Evolutionary conservation across 2,888 invertebrate species (phyloP), one percentile per base, ranked within the genome.

Genomic region (Trilocha varians): DNA sequence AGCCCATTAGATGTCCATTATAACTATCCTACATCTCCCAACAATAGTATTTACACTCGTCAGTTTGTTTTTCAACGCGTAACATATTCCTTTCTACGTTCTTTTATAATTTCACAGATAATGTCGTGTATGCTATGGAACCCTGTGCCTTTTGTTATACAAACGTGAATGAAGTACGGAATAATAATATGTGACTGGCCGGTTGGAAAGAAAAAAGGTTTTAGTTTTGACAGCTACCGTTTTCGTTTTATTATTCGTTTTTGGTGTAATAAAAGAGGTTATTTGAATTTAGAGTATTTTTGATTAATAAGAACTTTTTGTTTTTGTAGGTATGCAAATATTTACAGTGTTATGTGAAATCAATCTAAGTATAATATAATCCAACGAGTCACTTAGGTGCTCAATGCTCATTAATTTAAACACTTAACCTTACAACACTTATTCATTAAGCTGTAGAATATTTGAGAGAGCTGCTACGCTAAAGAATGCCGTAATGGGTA

Each of bases 21-120:
- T 67, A 63, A 67, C 69, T 70, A 78, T 77, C 75, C 73, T 70
- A 78, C 77, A 79, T 72, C 79, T 68, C 67, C 62, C 65, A 65
- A 84, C 82, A 84, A 85, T 79, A 77, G 76, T 85, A 83, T 84
- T 85, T 84, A 84, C 80, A 82, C 83, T 82, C 75, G 84, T 83
- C 82, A 85, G 84, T 83, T 83, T 84, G 83, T 84, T 84, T 83
- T 83, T 82, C 80, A 73, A 70, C 70, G 76, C 73, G 72, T 71
- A 79, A 72, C 76, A 79, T 77, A 69, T 75, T 79, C 79, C 77
- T 73, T 71, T 64, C 74, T 68, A 68, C 60, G 71, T 67, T 64
- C 72, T 65, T 76, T 78, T 75, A 73, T 76, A 62, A 65, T 67
- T 71, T 69, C 59, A 62, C 66, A 76, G 75, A 77, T 75, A 75